phyloP scores from a whole-genome alignment of 2,888 invertebrate genomes.

The Pomacea canaliculata region DNA sequence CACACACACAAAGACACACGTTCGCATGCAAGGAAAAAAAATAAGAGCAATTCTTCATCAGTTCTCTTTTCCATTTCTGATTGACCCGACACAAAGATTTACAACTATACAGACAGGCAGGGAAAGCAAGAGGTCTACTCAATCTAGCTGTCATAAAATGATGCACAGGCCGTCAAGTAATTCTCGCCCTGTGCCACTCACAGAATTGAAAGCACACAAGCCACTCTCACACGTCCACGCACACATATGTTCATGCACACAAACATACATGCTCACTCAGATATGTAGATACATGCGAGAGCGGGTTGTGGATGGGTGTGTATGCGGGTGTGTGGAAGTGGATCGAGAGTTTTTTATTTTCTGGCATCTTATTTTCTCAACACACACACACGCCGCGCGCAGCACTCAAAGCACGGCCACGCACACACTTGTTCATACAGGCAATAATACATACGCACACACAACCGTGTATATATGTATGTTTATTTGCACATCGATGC shows the following conservation, averaged over 20 bases:
- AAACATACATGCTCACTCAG: background rate
- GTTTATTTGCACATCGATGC: background rate
- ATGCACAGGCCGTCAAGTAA: too few relatives aligned
- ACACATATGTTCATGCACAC: slow-evolving; percentile 1
- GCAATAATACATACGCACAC: background rate
- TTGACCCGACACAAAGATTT: too few relatives aligned
- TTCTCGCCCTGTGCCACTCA: too few relatives aligned
- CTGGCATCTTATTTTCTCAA: background rate
- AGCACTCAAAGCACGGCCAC: background rate
- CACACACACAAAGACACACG: slow-evolving; percentile 6
- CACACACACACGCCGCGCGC: slow-evolving; percentile 1
- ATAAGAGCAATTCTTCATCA: too few relatives aligned
- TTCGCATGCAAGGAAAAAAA: background rate
- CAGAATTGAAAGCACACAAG: too few relatives aligned
- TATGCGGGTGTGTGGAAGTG: too few relatives aligned
- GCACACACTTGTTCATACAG: background rate
- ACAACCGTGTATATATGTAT: background rate
- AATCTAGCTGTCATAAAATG: too few relatives aligned
- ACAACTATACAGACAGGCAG: too few relatives aligned
- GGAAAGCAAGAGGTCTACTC: too few relatives aligned
- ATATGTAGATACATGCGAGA: background rate
- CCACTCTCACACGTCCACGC: slow-evolving; percentile 7
- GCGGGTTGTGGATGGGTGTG: too few relatives aligned
- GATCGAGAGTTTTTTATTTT: too few relatives aligned
- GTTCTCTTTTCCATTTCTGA: too few relatives aligned